Evolutionary conservation across 2,797 vertebrate species (phyloP), one percentile per base, ranked within the genome.

Genomic region (Semotilus atromaculatus): DNA sequence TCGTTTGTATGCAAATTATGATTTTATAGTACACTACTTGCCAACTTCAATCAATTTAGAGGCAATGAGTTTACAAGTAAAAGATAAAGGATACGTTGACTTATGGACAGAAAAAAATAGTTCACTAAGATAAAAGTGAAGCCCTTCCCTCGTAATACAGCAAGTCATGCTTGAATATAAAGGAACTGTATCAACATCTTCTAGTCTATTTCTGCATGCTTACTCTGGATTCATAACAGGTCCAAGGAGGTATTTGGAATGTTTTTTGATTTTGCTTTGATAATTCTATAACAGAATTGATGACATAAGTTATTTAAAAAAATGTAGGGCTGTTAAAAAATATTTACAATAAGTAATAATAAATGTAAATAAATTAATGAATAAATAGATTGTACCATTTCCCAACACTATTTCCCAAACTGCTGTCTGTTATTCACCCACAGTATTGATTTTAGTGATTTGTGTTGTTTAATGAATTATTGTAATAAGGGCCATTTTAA

Each of bases 21-120:
- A 14, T 76, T 77, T 83, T 77, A 83, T 77, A 83, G 82, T 77
- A 77, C 64, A 58, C 18, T 31, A 83, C 36, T 58, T 83, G 82
- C 62, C 48, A 43, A 77, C 73, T 68, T 83, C 62, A 77, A 67
- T 83, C 38, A 77, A 68, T 68, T 43, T 34, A 43, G 31, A 58
- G 4, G 82, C n/a, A 45, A 73, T 82, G 26, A 45, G 13, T 62
- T 73, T 81, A 71, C 66, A 81, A 29, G 60, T 29, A 76, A 40
- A 51, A 67, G 5, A 60, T 40, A 82, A 45, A 34, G 58, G 55
- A 82, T 74, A 51, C 2, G 1, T 67, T 76, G 45, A 55, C 34
- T 58, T 83, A 26, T 19, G 11, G 45, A n/a, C 60, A 53, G 11
- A 31, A 29, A 68, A 43, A 53, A 6, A 3, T 7, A 1, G 1